Conservation (phyloP, 2,888 invertebrate species). For the Thysanoteuthis rhombus region DNA sequence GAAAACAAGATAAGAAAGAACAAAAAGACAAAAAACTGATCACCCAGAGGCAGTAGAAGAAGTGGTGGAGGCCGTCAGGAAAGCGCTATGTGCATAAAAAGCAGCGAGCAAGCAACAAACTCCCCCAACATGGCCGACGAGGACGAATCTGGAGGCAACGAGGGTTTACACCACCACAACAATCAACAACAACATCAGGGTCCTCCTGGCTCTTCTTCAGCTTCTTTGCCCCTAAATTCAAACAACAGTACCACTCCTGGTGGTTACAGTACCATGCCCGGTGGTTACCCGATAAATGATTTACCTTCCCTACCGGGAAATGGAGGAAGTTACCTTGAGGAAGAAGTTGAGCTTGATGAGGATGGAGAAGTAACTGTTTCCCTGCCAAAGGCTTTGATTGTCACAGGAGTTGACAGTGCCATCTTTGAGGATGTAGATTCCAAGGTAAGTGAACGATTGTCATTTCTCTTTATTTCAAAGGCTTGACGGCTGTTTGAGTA, state of each 20-base stretch:
- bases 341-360: background rate
- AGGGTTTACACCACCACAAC: too few relatives aligned
- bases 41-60: background rate
- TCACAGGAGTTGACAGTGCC: constrained; percentile 56
- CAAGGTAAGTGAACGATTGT: constrained; percentile 51
- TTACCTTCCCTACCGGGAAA: background rate
- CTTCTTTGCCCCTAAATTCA: background rate
- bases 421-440: constrained; percentile 54
- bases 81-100: constrained; percentile 15
- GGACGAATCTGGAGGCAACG: background rate
- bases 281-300: background rate
- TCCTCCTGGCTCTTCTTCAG: background rate
- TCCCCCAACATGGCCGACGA: constrained; percentile 19
- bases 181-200: too few relatives aligned
- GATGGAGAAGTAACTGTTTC: background rate
- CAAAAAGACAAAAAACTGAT: background rate
- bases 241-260: background rate
- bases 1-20: background rate
- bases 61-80: background rate
- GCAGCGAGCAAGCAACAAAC: constrained; percentile 15
- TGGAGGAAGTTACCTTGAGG: background rate
- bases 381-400: constrained; percentile 57
- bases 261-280: background rate
- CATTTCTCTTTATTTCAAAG: background rate
- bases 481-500: too few relatives aligned